Evolutionary conservation across 1,140 invertebrate genomes (phyloP), one percentile per base, ranked within the genome.

Genomic region (Drosophila ercepeae): DNA sequence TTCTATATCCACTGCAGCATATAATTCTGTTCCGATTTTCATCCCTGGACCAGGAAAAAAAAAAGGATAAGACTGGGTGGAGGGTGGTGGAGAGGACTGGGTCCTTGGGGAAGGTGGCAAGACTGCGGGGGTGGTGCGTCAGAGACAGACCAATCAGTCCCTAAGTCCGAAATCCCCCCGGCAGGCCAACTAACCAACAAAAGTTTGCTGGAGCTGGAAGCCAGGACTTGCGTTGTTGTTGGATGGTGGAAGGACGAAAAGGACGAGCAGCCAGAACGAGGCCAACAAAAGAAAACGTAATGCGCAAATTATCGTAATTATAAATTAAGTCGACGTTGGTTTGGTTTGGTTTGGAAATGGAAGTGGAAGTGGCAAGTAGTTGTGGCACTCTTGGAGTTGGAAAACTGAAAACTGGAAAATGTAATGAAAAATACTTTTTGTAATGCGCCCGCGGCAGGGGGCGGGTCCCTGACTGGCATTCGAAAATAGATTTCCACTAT

Each of bases 291-390:
- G 82, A 82, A 88, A 88, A 88, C 83, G 82, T 88, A 88, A 82
- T 79, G 83, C 82, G 74, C 82, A 88, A 88, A 88, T 88, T 88
- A 88, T 88, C 77, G 82, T 88, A 88, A 88, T 88, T 88, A 88
- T 88, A 88, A 88, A 88, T 88, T 88, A 88, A 88, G 82, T 88
- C 83, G 82, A 82, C 83, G 60, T 88, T 48, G 82, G 75, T 75
- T 68, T 71, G 75, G 52, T 23, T n/a, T 16, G 32, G 25, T 36
- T 48, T 19, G 60, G 45, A 14, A 21, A 41, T 25, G 36, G 16
- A 5, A 36, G 7, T 9, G 8, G 3, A 16, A 13, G 8, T 7
- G 36, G 36, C 5, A 7, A 13, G 3, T 6, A 16, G 36, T 16
- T n/a, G 34, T 36, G 11, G 34, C 0, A 11, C 7, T 7, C 32